Percentiles rank a stretch among this genome's conserved stretches.
Conservation (phyloP, 2,113 vertebrate genomes). For the Hippolais icterina region DNA sequence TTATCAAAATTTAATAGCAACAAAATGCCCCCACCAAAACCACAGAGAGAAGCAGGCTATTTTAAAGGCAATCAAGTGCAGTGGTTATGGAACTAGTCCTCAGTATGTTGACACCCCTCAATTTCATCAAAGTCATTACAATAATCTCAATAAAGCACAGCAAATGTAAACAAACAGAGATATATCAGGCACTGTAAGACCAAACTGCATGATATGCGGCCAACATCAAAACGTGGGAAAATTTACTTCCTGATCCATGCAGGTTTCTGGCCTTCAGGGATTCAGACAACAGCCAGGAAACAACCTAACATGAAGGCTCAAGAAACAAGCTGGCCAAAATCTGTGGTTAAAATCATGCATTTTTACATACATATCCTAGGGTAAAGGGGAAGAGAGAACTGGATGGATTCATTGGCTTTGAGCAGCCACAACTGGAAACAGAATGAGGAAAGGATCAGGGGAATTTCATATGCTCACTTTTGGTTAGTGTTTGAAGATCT, state of each 20-base stretch:
- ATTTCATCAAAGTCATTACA: not conserved
- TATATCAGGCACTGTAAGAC: not conserved
- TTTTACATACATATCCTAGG: not conserved
- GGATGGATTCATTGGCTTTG: not conserved
- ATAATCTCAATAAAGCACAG: not conserved
- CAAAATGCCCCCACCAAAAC: not conserved
- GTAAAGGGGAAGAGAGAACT: not conserved
- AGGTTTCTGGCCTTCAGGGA: not conserved
- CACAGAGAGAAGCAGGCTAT: not conserved
- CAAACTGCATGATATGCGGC: not conserved
- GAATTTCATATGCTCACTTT: conserved; percentile 83
- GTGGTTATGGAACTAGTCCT: not conserved
- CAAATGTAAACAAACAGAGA: not conserved
- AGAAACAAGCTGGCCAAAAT: not conserved
- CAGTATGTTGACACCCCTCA: not conserved
- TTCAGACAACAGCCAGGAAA: not conserved
- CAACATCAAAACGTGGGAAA: not conserved
- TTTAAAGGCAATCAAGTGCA: not conserved
- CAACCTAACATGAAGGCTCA: not conserved
- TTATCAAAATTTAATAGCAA: not conserved
- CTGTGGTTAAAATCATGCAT: not conserved
- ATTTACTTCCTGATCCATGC: not conserved
- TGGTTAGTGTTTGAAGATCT: conserved; percentile 96
- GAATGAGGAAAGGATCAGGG: not conserved
- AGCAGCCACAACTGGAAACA: not conserved